Percentiles rank a stretch among this genome's conserved stretches.
phyloP scores from a whole-genome alignment of 2,888 invertebrate species.

The Eretmocerus hayati region DNA sequence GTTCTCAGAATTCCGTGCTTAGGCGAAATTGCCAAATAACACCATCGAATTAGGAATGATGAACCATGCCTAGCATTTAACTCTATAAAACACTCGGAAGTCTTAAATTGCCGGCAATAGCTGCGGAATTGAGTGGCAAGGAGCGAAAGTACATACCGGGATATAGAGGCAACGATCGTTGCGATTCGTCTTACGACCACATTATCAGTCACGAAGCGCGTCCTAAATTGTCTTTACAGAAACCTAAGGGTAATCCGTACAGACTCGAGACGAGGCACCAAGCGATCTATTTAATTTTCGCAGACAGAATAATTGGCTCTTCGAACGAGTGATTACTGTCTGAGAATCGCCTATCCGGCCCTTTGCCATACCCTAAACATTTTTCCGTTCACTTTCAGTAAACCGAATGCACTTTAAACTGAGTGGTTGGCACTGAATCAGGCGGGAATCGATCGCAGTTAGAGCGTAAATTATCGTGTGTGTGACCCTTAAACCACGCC shows the following conservation, averaged over 20 bases:
- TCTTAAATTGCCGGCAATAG: conserved; percentile 11
- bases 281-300: conserved; percentile 22
- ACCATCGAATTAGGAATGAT: too few relatives aligned
- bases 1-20: too few relatives aligned
- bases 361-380: conserved; percentile 2
- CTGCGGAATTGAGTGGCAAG: neutral
- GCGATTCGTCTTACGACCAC: conserved; percentile 21
- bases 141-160: neutral
- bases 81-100: conserved; percentile 15
- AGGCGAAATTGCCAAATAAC: too few relatives aligned
- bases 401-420: conserved; percentile 18
- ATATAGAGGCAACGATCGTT: conserved; percentile 9
- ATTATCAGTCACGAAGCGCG: conserved; percentile 19
- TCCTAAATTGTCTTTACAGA: conserved; percentile 21
- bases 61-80: conserved; percentile 9
- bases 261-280: conserved; percentile 1
- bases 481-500: neutral
- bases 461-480: conserved; percentile 13
- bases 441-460: conserved; percentile 19
- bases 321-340: conserved; percentile 7
- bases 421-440: conserved; percentile 18
- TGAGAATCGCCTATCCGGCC: conserved; percentile 6
- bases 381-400: conserved; percentile 8
- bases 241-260: conserved; percentile 16
- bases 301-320: conserved; percentile 21